A percentile compares a stretch with the other conserved stretches of the same genome.
phyloP scores from a whole-genome alignment of 2,113 vertebrate genomes.

The Salvelinus alpinus region DNA sequence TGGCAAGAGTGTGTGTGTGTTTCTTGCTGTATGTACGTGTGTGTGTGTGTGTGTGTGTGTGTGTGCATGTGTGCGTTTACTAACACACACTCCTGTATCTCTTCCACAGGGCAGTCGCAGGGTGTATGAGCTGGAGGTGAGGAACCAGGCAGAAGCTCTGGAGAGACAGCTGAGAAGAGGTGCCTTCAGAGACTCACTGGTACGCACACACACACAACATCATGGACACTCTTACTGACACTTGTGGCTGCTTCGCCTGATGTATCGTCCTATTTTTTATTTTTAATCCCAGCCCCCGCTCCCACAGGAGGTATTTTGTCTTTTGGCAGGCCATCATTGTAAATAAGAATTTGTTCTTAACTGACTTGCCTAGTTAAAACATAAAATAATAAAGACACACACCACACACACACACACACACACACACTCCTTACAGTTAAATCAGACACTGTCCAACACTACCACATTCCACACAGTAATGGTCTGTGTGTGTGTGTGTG shows the following conservation, averaged over 20 bases:
- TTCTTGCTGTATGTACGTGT: neutral
- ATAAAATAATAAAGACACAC: too few species aligned
- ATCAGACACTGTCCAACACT: neutral
- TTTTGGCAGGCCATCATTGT: too few species aligned
- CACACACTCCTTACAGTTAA: conserved; percentile 3
- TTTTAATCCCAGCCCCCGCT: too few species aligned
- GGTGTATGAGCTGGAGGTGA: conserved; percentile 91
- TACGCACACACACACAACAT: conserved; percentile 30
- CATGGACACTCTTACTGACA: too few species aligned
- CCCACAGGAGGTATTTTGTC: too few species aligned
- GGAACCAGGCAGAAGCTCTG: conserved; percentile 79
- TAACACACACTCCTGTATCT: neutral
- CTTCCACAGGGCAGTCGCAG: conserved; percentile 84
- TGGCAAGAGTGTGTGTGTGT: neutral
- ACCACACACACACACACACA: neutral
- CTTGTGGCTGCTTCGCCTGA: too few species aligned
- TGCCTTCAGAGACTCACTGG: conserved; percentile 78
- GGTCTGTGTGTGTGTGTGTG: conserved; percentile 7
- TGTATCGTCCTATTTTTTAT: too few species aligned
- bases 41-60: conserved; percentile 3
- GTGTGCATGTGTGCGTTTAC: neutral
- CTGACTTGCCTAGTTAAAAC: too few species aligned
- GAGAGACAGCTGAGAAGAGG: conserved; percentile 87
- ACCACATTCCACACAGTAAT: neutral
- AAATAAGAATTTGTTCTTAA: too few species aligned